These are phyloP conservation scores for Gymnogyps californianus DNA, from an alignment of 2,113 vertebrate genomes.

Conservation along the genomic window DNA sequence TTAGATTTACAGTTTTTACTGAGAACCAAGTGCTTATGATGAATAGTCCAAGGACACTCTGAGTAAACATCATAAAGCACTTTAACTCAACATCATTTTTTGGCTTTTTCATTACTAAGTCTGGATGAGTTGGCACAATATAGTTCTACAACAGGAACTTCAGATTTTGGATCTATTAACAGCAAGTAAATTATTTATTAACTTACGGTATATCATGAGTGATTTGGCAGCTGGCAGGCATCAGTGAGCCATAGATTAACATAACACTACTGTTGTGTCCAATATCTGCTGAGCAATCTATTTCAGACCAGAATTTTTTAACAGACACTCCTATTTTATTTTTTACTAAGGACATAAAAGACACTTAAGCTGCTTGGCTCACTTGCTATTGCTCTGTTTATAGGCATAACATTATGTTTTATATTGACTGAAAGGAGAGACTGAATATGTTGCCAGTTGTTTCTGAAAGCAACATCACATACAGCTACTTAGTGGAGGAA, in stretches of 20 bases:
- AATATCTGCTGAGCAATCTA: background rate
- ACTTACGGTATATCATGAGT: conserved; percentile 24
- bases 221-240: conserved; percentile 53
- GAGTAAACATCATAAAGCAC: background rate
- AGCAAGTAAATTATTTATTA: conserved; percentile 65
- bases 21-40: background rate
- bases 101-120: background rate
- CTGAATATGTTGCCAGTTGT: background rate
- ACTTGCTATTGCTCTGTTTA: background rate
- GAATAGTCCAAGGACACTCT: background rate
- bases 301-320: background rate
- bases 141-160: conserved; percentile 52
- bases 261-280: background rate
- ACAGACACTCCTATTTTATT: background rate
- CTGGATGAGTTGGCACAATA: conserved; percentile 23
- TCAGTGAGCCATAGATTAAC: conserved; percentile 9
- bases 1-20: background rate
- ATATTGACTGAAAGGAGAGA: background rate
- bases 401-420: background rate
- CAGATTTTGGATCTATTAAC: conserved; percentile 58
- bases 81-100: background rate
- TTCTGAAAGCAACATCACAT: background rate
- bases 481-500: background rate
- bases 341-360: background rate
- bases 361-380: background rate